These are phyloP conservation scores for Alexandromys fortis DNA, from an alignment of 2,113 vertebrate species.

Conservation along the genomic window DNA sequence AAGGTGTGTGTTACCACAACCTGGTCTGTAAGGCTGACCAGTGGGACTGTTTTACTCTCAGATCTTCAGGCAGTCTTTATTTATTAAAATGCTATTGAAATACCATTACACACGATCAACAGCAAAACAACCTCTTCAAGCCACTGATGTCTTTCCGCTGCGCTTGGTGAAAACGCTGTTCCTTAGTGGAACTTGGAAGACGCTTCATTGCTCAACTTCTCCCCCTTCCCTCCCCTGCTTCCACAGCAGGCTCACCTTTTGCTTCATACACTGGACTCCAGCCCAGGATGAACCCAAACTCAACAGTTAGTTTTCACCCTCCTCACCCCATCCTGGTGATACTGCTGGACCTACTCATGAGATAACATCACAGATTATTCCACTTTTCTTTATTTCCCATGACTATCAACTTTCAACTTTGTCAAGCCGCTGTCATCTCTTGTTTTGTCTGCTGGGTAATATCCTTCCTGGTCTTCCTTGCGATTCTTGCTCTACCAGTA, in stretches of 20 bases:
- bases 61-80: too few relatives aligned
- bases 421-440: background rate
- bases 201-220: background rate
- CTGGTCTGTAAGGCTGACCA: too few relatives aligned
- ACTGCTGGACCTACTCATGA: background rate
- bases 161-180: background rate
- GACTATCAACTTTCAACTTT: background rate
- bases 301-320: background rate
- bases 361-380: background rate
- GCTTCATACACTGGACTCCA: background rate
- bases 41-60: too few relatives aligned
- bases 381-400: background rate
- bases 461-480: background rate
- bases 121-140: background rate
- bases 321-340: background rate
- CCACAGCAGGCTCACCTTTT: background rate
- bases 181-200: background rate
- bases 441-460: too few relatives aligned
- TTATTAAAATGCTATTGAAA: too few relatives aligned
- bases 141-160: background rate
- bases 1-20: too few relatives aligned
- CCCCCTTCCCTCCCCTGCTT: accelerated
- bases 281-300: background rate
- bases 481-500: background rate
- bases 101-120: background rate